A percentile compares a stretch with the other conserved stretches of the same genome.
Evolutionary conservation across 1,140 invertebrate species (phyloP).

Genomic region (Caerostris extrusa): DNA sequence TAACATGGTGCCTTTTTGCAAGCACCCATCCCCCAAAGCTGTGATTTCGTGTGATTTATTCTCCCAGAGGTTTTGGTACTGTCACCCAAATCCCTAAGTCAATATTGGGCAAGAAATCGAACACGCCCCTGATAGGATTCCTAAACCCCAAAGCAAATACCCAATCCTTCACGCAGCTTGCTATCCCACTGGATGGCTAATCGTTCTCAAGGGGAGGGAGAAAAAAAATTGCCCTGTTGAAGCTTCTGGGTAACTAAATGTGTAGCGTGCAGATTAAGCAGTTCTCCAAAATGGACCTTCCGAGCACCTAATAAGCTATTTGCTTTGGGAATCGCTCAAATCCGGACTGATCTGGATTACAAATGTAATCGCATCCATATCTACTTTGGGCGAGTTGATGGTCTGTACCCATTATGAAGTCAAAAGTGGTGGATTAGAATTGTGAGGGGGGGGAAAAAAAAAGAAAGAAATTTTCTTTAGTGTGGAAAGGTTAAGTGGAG

Average conservation of each 20-base stretch:
- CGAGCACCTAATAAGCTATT: slow-evolving; percentile 29
- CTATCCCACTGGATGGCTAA: background rate
- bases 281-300: background rate
- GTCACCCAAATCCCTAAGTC: slow-evolving; percentile 5
- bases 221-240: background rate
- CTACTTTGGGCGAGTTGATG: background rate
- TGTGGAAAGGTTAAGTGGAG: background rate
- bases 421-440: slow-evolving; percentile 31
- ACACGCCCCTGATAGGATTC: slow-evolving; percentile 27
- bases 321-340: slow-evolving; percentile 21
- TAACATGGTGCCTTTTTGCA: background rate
- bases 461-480: background rate
- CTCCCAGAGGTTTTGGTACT: background rate
- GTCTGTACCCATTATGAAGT: background rate
- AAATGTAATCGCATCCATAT: slow-evolving; percentile 34
- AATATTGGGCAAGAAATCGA: slow-evolving; percentile 43
- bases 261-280: slow-evolving; percentile 7
- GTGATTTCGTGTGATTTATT: slow-evolving; percentile 30
- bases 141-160: slow-evolving; percentile 26
- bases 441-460: background rate
- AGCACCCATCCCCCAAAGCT: background rate
- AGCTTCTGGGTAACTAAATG: background rate
- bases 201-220: background rate
- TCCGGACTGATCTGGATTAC: slow-evolving; percentile 56
- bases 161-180: background rate